Evolutionary conservation across 2,113 vertebrate genomes (phyloP).

Genomic region (Psettodes erumei): DNA sequence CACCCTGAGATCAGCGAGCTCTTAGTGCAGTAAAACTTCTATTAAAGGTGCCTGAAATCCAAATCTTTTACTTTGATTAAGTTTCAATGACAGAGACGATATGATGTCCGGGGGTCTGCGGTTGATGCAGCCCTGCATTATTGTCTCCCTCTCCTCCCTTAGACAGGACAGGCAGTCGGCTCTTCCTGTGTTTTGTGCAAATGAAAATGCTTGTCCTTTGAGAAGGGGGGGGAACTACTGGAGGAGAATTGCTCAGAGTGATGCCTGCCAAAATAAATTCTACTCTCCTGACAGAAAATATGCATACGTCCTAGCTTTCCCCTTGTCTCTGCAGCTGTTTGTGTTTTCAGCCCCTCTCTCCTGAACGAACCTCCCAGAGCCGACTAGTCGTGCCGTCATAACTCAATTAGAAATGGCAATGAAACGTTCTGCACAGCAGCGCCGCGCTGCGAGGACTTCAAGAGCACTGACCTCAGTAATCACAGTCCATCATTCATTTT

Average conservation of each 20-base stretch:
- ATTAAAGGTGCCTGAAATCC: constrained; percentile 4
- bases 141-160: constrained; percentile 48
- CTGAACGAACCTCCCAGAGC: constrained; percentile 6
- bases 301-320: constrained; percentile 46
- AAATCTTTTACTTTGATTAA: constrained; percentile 22
- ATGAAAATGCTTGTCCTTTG: constrained; percentile 51
- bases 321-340: constrained; percentile 27
- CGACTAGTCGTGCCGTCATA: constrained; percentile 39
- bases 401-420: constrained; percentile 54
- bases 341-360: constrained; percentile 18
- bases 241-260: constrained; percentile 47
- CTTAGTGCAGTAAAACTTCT: neutral
- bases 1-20: constrained; percentile 25
- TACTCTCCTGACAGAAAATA: constrained; percentile 35
- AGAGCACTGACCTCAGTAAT: constrained; percentile 26
- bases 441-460: constrained; percentile 35
- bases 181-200: constrained; percentile 41
- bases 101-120: constrained; percentile 37
- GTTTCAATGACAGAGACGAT: constrained; percentile 9
- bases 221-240: constrained; percentile 51
- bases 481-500: constrained; percentile 40
- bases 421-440: constrained; percentile 18
- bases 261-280: constrained; percentile 62
- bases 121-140: constrained; percentile 39
- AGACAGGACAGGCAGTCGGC: constrained; percentile 44